Conservation (phyloP, 2,797 vertebrate species). For the Smutsia temminckii region DNA sequence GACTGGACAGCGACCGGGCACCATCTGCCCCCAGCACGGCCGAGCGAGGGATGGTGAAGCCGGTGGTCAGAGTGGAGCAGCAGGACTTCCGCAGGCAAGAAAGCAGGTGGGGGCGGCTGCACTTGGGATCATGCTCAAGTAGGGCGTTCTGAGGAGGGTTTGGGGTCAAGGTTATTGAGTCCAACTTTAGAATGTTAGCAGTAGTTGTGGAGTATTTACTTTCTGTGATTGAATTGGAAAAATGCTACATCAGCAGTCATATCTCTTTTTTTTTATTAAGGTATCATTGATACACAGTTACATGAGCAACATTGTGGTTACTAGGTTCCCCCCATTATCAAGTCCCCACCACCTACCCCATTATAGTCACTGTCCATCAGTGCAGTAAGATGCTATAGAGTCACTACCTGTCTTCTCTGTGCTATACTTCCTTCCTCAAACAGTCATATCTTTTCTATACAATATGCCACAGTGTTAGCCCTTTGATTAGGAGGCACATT, state of each 20-base stretch:
- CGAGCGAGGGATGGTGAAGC: constrained; percentile 94
- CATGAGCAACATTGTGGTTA: no score
- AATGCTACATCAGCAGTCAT: rapidly evolving
- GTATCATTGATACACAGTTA: no score
- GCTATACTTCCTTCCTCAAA: no score
- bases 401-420: no score
- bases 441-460: no score
- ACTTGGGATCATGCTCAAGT: no score
- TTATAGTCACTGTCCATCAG: no score
- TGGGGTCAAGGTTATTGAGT: neutral
- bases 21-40: constrained; percentile 81
- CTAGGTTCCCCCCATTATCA: no score
- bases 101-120: constrained; percentile 81
- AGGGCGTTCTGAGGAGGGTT: no score
- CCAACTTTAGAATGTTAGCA: neutral
- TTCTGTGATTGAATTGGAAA: neutral
- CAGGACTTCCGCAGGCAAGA: constrained; percentile 89
- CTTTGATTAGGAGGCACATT: neutral
- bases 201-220: neutral
- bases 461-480: no score
- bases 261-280: neutral
- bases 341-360: no score
- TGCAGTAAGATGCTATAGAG: no score
- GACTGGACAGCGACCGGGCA: constrained; percentile 92
- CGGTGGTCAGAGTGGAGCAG: constrained; percentile 91